Evolutionary conservation across 30 jellyfish, hydroid and myxozoan species (phyloP).

Genomic region (Phacellophora camtschatica): DNA sequence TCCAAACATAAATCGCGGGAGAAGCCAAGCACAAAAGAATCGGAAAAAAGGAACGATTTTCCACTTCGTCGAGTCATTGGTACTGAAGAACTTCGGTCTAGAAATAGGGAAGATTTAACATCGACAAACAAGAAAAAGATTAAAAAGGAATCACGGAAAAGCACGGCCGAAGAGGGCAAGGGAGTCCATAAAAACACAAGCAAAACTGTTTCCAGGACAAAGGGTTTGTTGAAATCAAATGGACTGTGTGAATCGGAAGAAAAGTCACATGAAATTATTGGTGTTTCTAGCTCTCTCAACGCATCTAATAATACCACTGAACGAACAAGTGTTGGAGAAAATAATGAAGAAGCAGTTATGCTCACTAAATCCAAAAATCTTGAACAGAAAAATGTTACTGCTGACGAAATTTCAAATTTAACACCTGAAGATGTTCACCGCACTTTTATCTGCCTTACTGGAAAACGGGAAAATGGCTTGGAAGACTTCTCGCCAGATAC

Average conservation of each 20-base stretch:
- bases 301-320: no score
- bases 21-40: not conserved
- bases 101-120: not conserved
- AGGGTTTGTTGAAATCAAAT: no score
- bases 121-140: not conserved
- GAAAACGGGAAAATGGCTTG: not conserved
- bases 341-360: no score
- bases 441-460: not conserved
- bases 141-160: not conserved
- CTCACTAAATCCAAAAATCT: no score
- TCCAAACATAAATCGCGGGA: conserved; percentile 9
- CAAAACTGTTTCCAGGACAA: no score
- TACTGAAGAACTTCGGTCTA: conserved; percentile 27
- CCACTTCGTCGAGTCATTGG: conserved; percentile 55
- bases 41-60: conserved; percentile 7
- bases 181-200: no score
- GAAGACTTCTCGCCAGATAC: not conserved
- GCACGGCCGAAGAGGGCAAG: not conserved
- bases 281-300: no score
- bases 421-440: not conserved
- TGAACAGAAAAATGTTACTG: no score
- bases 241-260: no score
- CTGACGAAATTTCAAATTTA: no score
- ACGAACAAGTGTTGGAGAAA: no score
- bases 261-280: no score